Evolutionary conservation across 2,113 vertebrate species (phyloP).

Genomic region (Mastomys coucha): DNA sequence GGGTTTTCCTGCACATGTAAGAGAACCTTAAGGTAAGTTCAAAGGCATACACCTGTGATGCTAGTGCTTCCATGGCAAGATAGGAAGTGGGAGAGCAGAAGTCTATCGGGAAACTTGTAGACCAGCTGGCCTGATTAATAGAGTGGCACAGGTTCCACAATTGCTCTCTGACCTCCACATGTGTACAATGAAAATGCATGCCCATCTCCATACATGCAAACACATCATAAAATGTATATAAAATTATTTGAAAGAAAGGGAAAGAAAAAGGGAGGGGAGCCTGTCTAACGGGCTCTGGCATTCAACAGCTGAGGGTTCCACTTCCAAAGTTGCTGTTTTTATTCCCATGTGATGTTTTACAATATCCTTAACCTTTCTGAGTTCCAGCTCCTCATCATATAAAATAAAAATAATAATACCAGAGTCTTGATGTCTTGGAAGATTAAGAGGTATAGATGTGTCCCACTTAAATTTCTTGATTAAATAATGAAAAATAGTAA

Average conservation of each 20-base stretch:
- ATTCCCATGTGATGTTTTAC: background rate
- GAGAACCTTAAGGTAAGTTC: background rate
- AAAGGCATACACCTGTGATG: background rate
- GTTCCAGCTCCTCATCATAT: background rate
- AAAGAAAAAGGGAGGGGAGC: background rate
- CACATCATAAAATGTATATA: background rate
- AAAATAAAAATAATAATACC: slow-evolving; percentile 8
- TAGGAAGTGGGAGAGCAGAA: background rate
- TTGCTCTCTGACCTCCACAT: background rate
- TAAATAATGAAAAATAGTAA: slow-evolving; percentile 1
- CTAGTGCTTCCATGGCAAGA: background rate
- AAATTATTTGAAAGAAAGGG: background rate
- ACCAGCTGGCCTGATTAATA: background rate
- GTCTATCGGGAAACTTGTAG: background rate
- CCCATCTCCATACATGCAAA: background rate
- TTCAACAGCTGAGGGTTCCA: background rate
- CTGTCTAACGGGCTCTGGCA: background rate
- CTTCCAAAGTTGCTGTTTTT: background rate
- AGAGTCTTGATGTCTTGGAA: background rate
- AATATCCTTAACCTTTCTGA: slow-evolving; percentile 46
- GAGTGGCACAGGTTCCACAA: background rate
- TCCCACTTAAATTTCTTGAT: background rate
- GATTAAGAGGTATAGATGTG: background rate
- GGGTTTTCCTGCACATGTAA: background rate
- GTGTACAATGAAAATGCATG: background rate